Percentiles rank a stretch among this genome's conserved stretches.
Conservation (phyloP, 1,140 invertebrate species). For the Drosophila mauritiana region DNA sequence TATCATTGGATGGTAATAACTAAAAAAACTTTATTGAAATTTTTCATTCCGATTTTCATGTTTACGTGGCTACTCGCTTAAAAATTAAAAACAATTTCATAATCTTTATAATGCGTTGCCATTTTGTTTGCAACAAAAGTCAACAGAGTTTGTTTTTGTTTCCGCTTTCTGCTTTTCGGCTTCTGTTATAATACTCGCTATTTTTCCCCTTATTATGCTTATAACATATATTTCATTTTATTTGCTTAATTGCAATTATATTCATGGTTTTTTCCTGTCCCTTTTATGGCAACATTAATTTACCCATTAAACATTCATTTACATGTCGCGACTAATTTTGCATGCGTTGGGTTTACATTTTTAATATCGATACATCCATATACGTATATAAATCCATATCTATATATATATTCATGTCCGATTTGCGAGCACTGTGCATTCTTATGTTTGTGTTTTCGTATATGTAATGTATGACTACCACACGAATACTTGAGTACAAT, state of each 20-base stretch:
- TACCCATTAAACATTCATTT: slow-evolving; percentile 81
- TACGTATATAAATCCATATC: slow-evolving; percentile 13
- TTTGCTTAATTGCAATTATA: slow-evolving; percentile 52
- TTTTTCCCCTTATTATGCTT: slow-evolving; percentile 35
- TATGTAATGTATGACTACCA: slow-evolving; percentile 27
- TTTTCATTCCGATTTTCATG: slow-evolving; percentile 59
- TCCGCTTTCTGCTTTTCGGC: slow-evolving; percentile 17
- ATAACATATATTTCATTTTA: slow-evolving; percentile 45
- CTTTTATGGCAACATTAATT: slow-evolving; percentile 59
- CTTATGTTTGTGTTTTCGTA: slow-evolving; percentile 8
- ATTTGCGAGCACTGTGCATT: slow-evolving; percentile 6
- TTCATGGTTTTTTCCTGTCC: slow-evolving; percentile 18
- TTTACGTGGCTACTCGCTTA: slow-evolving; percentile 67
- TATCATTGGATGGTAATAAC: slow-evolving; percentile 76
- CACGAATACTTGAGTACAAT: slow-evolving; percentile 57
- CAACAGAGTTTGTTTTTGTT: slow-evolving; percentile 31
- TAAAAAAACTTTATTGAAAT: slow-evolving; percentile 82
- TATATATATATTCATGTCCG: slow-evolving; percentile 10
- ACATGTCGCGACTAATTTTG: slow-evolving; percentile 79
- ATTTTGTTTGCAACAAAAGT: slow-evolving; percentile 71
- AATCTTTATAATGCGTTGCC: slow-evolving; percentile 61
- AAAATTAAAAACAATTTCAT: slow-evolving; percentile 76
- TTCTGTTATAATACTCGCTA: slow-evolving; percentile 28
- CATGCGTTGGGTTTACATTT: slow-evolving; percentile 69
- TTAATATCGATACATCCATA: slow-evolving; percentile 55